Conservation (phyloP, 2,888 invertebrate genomes). For the Polymixis flavicincta region DNA sequence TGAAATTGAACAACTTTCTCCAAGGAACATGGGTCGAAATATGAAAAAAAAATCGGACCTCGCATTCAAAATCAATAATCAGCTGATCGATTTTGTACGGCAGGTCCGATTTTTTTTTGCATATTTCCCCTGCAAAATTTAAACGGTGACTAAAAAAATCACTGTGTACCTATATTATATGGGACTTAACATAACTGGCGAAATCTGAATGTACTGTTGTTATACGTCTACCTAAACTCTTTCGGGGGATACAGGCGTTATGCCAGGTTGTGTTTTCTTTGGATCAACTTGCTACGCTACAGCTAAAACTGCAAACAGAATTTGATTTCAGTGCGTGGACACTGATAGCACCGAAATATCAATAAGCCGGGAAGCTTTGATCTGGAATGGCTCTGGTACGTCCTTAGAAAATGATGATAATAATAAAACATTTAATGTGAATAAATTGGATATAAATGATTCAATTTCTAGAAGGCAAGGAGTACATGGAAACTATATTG, state of each 20-base stretch:
- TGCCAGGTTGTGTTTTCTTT: background rate
- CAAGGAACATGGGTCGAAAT: too few species aligned
- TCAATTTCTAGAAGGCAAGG: slow-evolving; percentile 4
- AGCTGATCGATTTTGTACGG: too few species aligned
- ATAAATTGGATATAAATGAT: background rate
- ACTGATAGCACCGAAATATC: background rate
- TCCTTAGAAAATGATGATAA: background rate
- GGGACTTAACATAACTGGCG: background rate
- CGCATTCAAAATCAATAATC: too few species aligned
- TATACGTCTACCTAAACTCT: background rate
- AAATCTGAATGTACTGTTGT: background rate
- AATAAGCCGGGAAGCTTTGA: background rate
- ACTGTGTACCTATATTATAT: too few species aligned
- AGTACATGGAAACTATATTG: background rate
- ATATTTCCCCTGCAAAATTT: too few species aligned
- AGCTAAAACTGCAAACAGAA: slow-evolving; percentile 10
- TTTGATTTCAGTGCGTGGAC: slow-evolving; percentile 42
- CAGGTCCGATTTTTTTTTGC: too few species aligned
- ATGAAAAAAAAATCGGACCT: too few species aligned
- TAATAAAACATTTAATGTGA: background rate
- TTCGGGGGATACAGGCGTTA: background rate
- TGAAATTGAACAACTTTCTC: too few species aligned
- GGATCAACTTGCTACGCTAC: background rate
- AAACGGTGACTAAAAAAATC: too few species aligned
- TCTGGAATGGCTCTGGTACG: background rate